Evolutionary conservation across 1,140 invertebrate genomes (phyloP), one percentile per base, ranked within the genome.

Genomic region (Conus betulinus): DNA sequence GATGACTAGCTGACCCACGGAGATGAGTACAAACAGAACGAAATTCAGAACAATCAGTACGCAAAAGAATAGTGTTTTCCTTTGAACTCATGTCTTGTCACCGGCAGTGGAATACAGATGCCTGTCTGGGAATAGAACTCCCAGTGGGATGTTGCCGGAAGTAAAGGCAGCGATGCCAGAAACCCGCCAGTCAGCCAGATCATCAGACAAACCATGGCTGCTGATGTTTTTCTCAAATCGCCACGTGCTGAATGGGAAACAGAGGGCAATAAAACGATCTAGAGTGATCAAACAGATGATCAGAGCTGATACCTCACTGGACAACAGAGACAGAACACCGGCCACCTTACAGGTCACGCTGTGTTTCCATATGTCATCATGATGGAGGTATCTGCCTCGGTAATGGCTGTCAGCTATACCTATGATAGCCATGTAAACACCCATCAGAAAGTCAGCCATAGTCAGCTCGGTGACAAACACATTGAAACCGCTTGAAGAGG

Each of bases 251-350:
- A 84, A 84, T 25, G 83, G 52, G 57, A 84, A 84, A 84, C 83
- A 55, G 52, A 84, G 52, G 53, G 57, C 83, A 57, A 84, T n/a
- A 23, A 84, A 84, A 71, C 88, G 84, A 63, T 89, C 88, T 7
- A 92, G 20, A 3, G 94, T 93, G 15, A 94, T 93, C 0, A 89
- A 39, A 53, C 84, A 87, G 63, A 89, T 89, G 52, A 84, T 86
- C 13, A 89, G 55, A 5, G 85, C 88, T 27, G 85, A 87, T n/a
- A 85, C 84, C 71, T 89, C 85, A 57, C 81, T 89, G 67, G 88
- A 89, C 85, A 89, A 23, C 20, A 89, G 67, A 55, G 85, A 89
- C 27, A 89, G 53, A 78, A 89, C 87, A 10, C 88, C 88, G 15
- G 88, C 88, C 10, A 86, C 79, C 20, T 84, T 82, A 39, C 88